Percentiles rank a stretch among this genome's conserved stretches.
phyloP scores from a whole-genome alignment of 2,113 vertebrate genomes.

The Bos indicus region DNA sequence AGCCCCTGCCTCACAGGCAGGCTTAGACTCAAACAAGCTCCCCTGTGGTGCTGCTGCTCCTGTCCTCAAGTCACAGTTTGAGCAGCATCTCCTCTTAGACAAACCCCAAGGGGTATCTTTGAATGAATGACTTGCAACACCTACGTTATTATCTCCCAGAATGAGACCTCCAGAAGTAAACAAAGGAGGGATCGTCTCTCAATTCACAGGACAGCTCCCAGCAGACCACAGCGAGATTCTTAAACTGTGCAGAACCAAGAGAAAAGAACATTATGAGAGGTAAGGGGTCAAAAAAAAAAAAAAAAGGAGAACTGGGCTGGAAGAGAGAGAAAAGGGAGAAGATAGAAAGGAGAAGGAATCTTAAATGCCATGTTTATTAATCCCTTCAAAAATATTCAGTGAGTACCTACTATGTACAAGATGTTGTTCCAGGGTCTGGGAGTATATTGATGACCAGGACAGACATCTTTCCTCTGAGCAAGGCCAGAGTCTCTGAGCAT shows the following conservation, averaged over 20 bases:
- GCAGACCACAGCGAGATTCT: not conserved
- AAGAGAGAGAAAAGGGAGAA: not conserved
- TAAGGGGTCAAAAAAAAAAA: not conserved
- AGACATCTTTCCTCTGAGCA: not conserved
- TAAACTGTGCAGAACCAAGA: not conserved
- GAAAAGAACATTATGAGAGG: not conserved
- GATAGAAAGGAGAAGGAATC: not conserved
- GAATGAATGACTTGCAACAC: not conserved
- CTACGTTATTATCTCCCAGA: not conserved
- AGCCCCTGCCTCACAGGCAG: not conserved
- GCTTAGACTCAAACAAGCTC: not conserved
- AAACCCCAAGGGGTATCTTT: not conserved
- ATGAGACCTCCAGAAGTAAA: not conserved
- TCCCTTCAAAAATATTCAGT: not conserved
- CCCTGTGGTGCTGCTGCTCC: no score
- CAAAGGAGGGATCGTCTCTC: not conserved
- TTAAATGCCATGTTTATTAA: not conserved
- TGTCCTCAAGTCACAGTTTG: not conserved
- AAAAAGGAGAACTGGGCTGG: no score
- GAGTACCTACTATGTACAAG: not conserved
- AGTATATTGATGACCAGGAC: not conserved
- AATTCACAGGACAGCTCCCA: not conserved
- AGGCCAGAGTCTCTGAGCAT: not conserved
- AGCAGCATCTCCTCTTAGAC: not conserved
- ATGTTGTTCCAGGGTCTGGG: not conserved